Base-by-base conservation (phyloP, 2,113 vertebrate genomes). In the Emydura subglobosa region DNA sequence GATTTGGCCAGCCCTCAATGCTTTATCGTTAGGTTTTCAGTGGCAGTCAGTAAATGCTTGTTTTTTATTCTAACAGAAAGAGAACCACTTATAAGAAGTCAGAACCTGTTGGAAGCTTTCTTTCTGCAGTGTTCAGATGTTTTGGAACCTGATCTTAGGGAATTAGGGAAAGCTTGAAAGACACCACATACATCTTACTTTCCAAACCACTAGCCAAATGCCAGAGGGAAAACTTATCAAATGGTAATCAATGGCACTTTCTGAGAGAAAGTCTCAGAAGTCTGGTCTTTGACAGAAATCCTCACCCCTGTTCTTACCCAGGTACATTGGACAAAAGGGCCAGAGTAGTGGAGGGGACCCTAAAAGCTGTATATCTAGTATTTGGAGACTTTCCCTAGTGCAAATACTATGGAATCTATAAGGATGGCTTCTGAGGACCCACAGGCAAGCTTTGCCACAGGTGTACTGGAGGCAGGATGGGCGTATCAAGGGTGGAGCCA, bases 91-190 rank as follows among this genome's bases (percentile, higher is more conserved):
- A 3, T 44, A n/a, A 57, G 25, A 83, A 79, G 85, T 29, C 57
- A 76, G 19, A 44, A 12, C 2, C 2, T 49, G 57, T 68, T 24
- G 16, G 78, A 85, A 2, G 1, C 13, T 50, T 79, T 1, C 3
- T 61, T 61, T 34, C 29, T 61, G 59, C 29, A 34, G 29, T 61
- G 29, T 61, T 61, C 13, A 2, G 39, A 29, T 21, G 1, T 53
- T 80, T 85, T 1, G 0, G 21, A 44, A 27, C 1, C 0, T 89
- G 3, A 83, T 96, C 68, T 31, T 79, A 61, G 10, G 0, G 1
- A 80, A 84, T 82, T 53, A 16, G 51, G 51, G 51, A 53, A 53
- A 53, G 51, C 51, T 13, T 53, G 51, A 53, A 53, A 53, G 51
- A 53, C 16, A 53, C 51, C 51, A 53, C 51, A 74, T 49, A 53